These are phyloP conservation scores for Syrrhaptes paradoxus DNA, from an alignment of 2,113 vertebrate genomes.

Conservation along the genomic window DNA sequence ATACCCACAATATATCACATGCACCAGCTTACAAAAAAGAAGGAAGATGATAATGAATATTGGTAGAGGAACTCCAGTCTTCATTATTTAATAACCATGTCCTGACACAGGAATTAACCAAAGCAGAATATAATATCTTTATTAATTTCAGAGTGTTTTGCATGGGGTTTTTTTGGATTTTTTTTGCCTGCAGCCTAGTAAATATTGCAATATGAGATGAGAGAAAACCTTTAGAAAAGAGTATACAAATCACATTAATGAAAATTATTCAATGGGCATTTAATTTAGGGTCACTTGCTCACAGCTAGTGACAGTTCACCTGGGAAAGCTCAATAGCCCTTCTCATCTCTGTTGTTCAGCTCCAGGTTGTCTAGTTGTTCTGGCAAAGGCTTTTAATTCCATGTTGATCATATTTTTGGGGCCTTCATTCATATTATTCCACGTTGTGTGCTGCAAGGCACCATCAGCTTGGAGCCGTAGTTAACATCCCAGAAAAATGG, in stretches of 20 bases:
- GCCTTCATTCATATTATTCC: constrained; percentile 43
- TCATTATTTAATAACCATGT: not conserved
- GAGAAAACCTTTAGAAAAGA: not conserved
- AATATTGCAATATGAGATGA: not conserved
- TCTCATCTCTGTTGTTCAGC: not conserved
- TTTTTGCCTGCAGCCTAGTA: not conserved
- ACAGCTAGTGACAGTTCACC: not conserved
- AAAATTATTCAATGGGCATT: not conserved
- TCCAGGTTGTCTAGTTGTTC: not conserved
- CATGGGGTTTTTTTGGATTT: too few species aligned
- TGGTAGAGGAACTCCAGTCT: not conserved
- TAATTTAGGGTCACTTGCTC: not conserved
- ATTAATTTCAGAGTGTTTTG: not conserved
- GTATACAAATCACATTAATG: not conserved
- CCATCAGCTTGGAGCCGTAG: constrained; percentile 25
- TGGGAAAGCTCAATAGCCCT: not conserved
- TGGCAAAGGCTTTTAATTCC: constrained; percentile 20
- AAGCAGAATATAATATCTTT: not conserved
- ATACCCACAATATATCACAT: too few species aligned
- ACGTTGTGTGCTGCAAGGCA: not conserved
- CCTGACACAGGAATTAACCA: not conserved
- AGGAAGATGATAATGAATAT: not conserved
- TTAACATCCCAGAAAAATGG: constrained; percentile 51
- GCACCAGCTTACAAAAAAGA: not conserved
- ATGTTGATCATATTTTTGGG: constrained; percentile 41